Base-by-base conservation (phyloP, 1,140 invertebrate genomes). In the Epicauta chinensis region DNA sequence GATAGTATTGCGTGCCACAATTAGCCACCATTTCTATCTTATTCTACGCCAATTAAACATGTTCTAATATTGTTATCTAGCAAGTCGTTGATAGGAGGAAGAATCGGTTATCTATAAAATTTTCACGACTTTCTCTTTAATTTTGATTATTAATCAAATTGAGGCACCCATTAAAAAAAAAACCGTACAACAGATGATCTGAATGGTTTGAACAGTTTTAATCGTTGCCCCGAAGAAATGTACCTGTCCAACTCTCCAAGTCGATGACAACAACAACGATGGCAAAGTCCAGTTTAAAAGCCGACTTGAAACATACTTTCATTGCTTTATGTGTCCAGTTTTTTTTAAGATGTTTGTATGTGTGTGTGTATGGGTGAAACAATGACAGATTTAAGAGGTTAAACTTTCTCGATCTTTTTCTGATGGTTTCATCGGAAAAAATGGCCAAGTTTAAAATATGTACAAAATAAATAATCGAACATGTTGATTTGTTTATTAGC, bases 21-120 rank as follows among this genome's bases (percentile, higher is more conserved):
- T 39, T 34, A 38, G 43, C 40, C 39, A 41, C 46, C 39, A 40
- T 37, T 48, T 49, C 53, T 47, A 45, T 49, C 52, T 48, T 54
- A 54, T 49, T 55, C 38, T 34, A 45, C 36, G 53, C 43, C 53
- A 55, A 51, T 55, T 51, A 55, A 50, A 51, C 42, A 13, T 29
- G 39, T 41, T 7, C 13, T 36, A 16, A 23, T 23, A 23, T 23
- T 23, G n/a, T n/a, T 43, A 30, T 43, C 13, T 12, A 11, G 41
- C 9, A 13, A 5, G 29, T 30, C 32, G 32, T 43, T 29, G 29
- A 31, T n/a, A n/a, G 16, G 41, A 43, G 41, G 32, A 29, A 43
- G 41, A 30, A 13, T 30, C n/a, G n/a, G n/a, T n/a, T n/a, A n/a
- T n/a, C n/a, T n/a, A n/a, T n/a, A n/a, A n/a, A 45, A 15, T 7